phyloP scores from a whole-genome alignment of 53 echinoderm and acorn worm genomes.

The Luidia sarsii region DNA sequence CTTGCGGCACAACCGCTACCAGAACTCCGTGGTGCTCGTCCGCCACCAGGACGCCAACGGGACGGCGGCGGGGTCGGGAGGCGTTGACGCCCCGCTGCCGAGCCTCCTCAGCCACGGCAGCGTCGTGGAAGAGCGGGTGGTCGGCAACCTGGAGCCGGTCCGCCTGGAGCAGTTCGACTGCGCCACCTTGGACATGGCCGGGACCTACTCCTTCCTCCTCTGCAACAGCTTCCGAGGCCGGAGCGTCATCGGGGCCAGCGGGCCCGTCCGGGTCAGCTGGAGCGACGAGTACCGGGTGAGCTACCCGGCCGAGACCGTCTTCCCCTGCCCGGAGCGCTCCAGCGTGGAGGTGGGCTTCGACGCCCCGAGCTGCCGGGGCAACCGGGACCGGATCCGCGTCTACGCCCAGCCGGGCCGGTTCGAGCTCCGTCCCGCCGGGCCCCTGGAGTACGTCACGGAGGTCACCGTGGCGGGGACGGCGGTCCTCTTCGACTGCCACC shows the following conservation, averaged over 20 bases:
- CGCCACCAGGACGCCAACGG: slow-evolving; percentile 64
- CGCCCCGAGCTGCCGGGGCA: slow-evolving; percentile 52
- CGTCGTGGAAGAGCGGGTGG: slow-evolving; percentile 28
- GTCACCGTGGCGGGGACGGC: slow-evolving; percentile 13
- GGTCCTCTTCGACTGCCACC: slow-evolving; percentile 56
- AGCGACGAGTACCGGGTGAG: slow-evolving; percentile 40
- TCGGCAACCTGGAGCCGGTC: neutral
- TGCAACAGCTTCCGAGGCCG: slow-evolving; percentile 42
- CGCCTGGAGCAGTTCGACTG: slow-evolving; percentile 53
- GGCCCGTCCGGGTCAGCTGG: slow-evolving; percentile 31
- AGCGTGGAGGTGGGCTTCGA: slow-evolving; percentile 39
- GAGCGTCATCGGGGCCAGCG: slow-evolving; percentile 35
- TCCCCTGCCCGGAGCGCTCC: slow-evolving; percentile 26
- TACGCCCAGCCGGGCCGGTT: slow-evolving; percentile 55
- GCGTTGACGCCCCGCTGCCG: too few species aligned
- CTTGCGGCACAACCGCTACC: slow-evolving; percentile 70
- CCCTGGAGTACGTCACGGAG: slow-evolving; percentile 63
- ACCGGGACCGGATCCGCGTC: slow-evolving; percentile 51
- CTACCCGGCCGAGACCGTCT: slow-evolving; percentile 30
- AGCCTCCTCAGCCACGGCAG: slow-evolving; percentile 38
- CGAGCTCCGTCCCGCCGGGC: slow-evolving; percentile 22
- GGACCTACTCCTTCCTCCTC: slow-evolving; percentile 61
- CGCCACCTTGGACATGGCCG: slow-evolving; percentile 67
- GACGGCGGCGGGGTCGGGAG: slow-evolving; percentile 14
- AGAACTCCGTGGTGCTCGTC: slow-evolving; percentile 57